Evolutionary conservation across 2,113 vertebrate genomes (phyloP), one percentile per base, ranked within the genome.

Genomic region (Cryptotis parvus): DNA sequence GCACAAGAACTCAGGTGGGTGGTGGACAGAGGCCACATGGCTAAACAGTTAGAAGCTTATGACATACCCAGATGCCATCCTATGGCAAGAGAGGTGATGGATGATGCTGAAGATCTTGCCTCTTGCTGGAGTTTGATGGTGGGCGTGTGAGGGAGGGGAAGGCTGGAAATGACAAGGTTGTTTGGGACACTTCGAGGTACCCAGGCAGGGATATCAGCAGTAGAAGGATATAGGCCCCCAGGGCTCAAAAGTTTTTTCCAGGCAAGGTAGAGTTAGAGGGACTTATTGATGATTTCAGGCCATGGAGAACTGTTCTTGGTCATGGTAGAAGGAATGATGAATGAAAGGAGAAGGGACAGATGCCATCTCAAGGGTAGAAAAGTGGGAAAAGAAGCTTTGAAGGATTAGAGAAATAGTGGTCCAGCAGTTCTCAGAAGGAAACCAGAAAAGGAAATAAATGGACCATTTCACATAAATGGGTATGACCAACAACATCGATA

Each of bases 401-500:
- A n/a, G 3, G 16, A 16, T 20, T 20, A 8, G n/a, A 45, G 73
- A 74, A 52, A 39, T 27, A 70, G 63, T 1, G 2, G 31, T 68
- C 31, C 31, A 72, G 35, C 9, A 37, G 31, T 37, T 20, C 20
- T 77, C 69, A 72, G 43, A 43, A 89, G 37, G 55, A 78, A 77
- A 76, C 45, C 7, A 49, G 45, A 49, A n/a, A 31, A 81, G 18
- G 18, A 41, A 74, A 70, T 33, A 27, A 63, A 43, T 1, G 18
- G 0, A n/a, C 82, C 6, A 2, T 73, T 39, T 37, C 11, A 61
- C 29, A 37, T 82, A 88, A 39, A 61, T 9, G n/a, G 9, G 4
- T 70, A 81, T 81, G 83, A 52, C 41, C 73, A 84, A n/a, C 18
- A 58, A 14, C 29, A 43, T 74, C 68, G 39, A 70, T 29, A 79